These are phyloP conservation scores for Neoitamus cyanurus DNA, from an alignment of 2,888 invertebrate genomes.

Conservation along the genomic window DNA sequence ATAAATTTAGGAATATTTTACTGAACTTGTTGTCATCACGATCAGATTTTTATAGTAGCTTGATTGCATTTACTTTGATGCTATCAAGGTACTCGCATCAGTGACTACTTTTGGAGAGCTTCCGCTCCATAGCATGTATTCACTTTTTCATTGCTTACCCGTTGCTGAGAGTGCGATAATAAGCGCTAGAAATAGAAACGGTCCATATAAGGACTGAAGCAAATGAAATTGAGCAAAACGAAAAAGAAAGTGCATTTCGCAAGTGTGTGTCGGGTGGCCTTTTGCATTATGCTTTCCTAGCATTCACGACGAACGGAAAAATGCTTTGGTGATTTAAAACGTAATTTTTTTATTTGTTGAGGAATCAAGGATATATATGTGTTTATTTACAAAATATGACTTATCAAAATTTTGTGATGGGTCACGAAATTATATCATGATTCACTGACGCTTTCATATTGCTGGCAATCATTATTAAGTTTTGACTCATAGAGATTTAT, in stretches of 20 bases:
- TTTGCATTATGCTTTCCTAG: not conserved
- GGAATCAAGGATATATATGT: no score
- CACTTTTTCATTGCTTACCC: slow-evolving; percentile 23
- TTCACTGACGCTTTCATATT: no score
- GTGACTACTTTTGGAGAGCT: slow-evolving; percentile 31
- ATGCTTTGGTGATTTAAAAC: no score
- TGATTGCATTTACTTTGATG: not conserved
- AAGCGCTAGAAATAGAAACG: slow-evolving; percentile 45
- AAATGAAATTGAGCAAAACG: not conserved
- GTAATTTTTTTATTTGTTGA: no score
- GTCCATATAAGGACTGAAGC: slow-evolving; percentile 46
- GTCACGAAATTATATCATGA: no score
- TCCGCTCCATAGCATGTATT: not conserved
- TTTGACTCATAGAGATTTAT: no score
- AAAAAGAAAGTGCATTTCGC: not conserved
- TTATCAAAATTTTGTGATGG: no score
- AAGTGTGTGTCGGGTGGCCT: not conserved
- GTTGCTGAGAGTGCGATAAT: slow-evolving; percentile 4
- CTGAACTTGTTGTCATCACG: not conserved
- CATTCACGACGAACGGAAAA: not conserved
- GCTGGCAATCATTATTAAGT: no score
- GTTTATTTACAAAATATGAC: no score
- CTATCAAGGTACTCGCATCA: slow-evolving; percentile 28
- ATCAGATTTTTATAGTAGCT: slow-evolving; percentile 35
- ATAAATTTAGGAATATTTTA: not conserved